Percentiles rank a stretch among this genome's conserved stretches.
phyloP scores from a whole-genome alignment of 2,797 vertebrate genomes.

The Pantherophis alleghaniensis region DNA sequence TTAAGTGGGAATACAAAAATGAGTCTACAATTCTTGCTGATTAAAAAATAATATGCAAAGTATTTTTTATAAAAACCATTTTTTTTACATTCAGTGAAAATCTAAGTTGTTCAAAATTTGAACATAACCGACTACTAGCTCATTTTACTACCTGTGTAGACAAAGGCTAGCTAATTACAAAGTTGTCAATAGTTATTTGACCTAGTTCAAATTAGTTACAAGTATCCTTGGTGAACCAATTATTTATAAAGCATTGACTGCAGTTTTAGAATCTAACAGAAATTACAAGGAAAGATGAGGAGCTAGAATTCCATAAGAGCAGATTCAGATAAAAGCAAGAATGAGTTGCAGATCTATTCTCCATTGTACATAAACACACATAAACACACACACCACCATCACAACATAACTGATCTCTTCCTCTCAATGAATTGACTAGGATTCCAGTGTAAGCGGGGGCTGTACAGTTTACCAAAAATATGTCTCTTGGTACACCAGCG shows the following conservation, averaged over 20 bases:
- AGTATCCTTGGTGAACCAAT: background rate
- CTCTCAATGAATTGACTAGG: background rate
- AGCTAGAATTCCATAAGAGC: background rate
- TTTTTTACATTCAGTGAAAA: background rate
- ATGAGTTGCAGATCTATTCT: background rate
- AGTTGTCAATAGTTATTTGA: background rate
- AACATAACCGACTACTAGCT: background rate
- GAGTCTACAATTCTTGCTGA: background rate
- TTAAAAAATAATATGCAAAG: background rate
- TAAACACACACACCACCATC: background rate
- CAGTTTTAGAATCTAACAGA: background rate
- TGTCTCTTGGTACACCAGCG: background rate
- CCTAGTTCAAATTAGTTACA: background rate
- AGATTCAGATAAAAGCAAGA: background rate
- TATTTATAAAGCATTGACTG: background rate
- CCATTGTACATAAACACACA: background rate
- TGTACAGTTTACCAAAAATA: background rate
- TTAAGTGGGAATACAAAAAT: background rate
- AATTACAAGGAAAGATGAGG: background rate
- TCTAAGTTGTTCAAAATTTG: background rate
- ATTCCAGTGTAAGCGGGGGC: background rate
- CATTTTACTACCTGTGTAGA: background rate
- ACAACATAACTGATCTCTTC: background rate
- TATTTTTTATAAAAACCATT: background rate
- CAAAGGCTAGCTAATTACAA: background rate